Conservation (phyloP, 2,113 vertebrate genomes). For the Alouatta palliata region DNA sequence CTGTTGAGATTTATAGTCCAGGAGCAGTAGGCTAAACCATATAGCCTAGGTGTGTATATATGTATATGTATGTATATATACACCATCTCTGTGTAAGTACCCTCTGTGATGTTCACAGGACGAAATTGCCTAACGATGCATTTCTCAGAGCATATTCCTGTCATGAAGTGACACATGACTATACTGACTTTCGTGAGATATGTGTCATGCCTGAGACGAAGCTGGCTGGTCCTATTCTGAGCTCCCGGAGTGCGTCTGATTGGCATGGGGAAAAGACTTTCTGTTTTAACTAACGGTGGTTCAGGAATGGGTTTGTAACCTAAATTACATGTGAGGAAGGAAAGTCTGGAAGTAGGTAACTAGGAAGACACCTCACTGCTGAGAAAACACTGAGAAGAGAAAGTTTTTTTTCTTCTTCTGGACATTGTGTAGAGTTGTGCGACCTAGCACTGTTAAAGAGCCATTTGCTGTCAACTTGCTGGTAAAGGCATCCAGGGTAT, state of each 20-base stretch:
- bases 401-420: neutral
- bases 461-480: neutral
- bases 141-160: neutral
- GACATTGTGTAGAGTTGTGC: neutral
- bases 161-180: neutral
- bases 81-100: neutral
- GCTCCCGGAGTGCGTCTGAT: neutral
- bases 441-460: neutral
- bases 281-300: neutral
- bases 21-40: neutral
- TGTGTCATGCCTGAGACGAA: neutral
- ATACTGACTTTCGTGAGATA: neutral
- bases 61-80: neutral
- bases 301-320: slow-evolving; percentile 41
- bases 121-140: neutral
- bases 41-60: neutral
- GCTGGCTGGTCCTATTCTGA: neutral
- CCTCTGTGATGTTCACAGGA: neutral
- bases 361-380: neutral
- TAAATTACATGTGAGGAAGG: neutral
- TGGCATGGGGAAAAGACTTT: neutral
- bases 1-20: neutral
- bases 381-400: neutral
- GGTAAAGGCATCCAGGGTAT: neutral
- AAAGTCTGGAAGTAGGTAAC: neutral